Percentiles rank a stretch among this genome's conserved stretches.
These are phyloP conservation scores for Lerista edwardsae DNA, from an alignment of 2,797 vertebrate species.

Conservation along the genomic window DNA sequence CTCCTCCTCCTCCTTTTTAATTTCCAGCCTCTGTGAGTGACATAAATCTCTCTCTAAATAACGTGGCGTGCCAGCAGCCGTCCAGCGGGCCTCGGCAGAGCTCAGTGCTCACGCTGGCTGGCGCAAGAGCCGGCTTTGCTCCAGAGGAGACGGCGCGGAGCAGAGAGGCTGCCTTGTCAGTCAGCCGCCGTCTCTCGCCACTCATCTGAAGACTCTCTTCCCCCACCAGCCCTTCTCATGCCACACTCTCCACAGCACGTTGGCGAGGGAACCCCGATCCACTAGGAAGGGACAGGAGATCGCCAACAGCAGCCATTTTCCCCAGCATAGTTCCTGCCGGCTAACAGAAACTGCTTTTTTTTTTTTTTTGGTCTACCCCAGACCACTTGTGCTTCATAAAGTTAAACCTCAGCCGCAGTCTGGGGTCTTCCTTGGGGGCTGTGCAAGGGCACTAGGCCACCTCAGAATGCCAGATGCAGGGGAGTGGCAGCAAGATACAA, in stretches of 20 bases:
- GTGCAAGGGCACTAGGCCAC: too few relatives aligned
- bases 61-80: background rate
- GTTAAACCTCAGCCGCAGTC: too few relatives aligned
- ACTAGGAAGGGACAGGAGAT: background rate
- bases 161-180: background rate
- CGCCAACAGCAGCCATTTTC: too few relatives aligned
- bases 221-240: too few relatives aligned
- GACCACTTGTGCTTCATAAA: too few relatives aligned
- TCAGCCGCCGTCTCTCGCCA: background rate
- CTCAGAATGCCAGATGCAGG: too few relatives aligned
- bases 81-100: background rate
- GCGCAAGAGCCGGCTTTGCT: background rate
- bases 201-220: too few relatives aligned
- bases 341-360: too few relatives aligned
- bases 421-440: too few relatives aligned
- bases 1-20: background rate
- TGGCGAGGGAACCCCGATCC: background rate
- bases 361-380: too few relatives aligned
- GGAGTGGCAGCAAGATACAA: too few relatives aligned
- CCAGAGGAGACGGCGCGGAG: background rate
- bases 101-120: background rate
- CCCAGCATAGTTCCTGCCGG: background rate
- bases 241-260: background rate
- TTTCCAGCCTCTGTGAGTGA: slow-evolving; percentile 5
- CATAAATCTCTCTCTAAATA: slow-evolving; percentile 32